phyloP scores from a whole-genome alignment of 2,797 vertebrate species.

The Chelidonichthys spinosus region DNA sequence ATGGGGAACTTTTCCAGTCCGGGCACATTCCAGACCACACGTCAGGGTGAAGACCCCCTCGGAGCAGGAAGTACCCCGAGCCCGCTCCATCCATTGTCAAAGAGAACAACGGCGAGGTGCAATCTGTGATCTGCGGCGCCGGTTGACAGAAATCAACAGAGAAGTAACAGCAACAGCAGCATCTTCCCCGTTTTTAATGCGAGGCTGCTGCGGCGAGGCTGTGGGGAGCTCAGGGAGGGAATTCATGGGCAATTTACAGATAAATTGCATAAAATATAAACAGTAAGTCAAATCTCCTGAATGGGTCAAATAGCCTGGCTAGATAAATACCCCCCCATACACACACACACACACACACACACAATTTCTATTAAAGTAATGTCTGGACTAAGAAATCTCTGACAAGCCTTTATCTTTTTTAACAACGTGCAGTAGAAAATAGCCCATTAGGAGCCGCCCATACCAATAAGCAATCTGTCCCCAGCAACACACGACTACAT shows the following conservation, averaged over 20 bases:
- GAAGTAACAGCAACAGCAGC: constrained; percentile 50
- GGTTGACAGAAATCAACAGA: constrained; percentile 26
- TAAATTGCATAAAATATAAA: not conserved
- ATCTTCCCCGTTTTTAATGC: constrained; percentile 54
- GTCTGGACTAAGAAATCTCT: constrained; percentile 31
- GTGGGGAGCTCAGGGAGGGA: not conserved
- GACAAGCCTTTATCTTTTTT: constrained; percentile 36
- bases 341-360: not conserved
- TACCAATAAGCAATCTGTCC: constrained; percentile 63
- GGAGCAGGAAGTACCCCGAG: constrained; percentile 18
- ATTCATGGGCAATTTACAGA: not conserved
- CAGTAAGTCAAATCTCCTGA: not conserved
- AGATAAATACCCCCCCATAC: not conserved
- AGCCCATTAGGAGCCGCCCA: constrained; percentile 45
- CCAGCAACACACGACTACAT: constrained; percentile 50
- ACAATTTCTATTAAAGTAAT: constrained; percentile 37
- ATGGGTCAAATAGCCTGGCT: constrained; percentile 10
- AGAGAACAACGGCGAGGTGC: constrained; percentile 23
- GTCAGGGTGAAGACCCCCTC: constrained; percentile 45
- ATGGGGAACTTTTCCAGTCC: constrained; percentile 43
- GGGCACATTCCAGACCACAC: constrained; percentile 53
- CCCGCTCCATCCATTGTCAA: not conserved
- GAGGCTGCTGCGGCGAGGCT: not conserved
- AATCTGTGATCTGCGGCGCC: constrained; percentile 33
- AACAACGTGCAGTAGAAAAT: constrained; percentile 47